Evolutionary conservation across 2,888 invertebrate genomes (phyloP).

Genomic region (Sisyra terminalis): DNA sequence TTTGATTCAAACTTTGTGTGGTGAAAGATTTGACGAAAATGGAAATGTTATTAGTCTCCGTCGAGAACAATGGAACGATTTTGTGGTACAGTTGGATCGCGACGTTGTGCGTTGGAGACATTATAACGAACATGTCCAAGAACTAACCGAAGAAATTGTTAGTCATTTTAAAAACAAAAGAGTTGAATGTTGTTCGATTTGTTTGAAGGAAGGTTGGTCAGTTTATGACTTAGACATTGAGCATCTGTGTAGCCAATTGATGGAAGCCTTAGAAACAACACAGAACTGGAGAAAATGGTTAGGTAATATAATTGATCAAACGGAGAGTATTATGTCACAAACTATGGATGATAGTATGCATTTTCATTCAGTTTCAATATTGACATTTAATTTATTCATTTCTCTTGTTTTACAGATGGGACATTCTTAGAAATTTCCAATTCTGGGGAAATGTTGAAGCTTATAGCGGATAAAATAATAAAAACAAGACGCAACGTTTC

Average conservation of each 20-base stretch:
- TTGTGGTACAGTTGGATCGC: constrained; percentile 19
- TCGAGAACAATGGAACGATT: constrained; percentile 16
- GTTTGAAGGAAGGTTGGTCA: constrained; percentile 22
- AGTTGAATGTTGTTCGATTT: constrained; percentile 23
- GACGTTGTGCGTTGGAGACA: constrained; percentile 21
- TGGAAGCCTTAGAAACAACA: constrained; percentile 22
- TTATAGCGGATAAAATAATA: too few species aligned
- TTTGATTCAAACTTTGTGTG: constrained; percentile 18
- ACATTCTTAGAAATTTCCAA: too few species aligned
- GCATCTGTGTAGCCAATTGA: constrained; percentile 20
- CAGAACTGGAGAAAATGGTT: constrained; percentile 22
- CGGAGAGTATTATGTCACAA: constrained; percentile 9
- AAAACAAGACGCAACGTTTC: too few species aligned
- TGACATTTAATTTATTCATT: too few species aligned
- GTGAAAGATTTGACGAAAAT: not conserved
- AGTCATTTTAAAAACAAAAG: constrained; percentile 18
- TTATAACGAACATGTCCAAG: constrained; percentile 22
- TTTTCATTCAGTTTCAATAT: too few species aligned
- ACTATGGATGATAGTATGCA: too few species aligned
- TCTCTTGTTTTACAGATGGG: too few species aligned
- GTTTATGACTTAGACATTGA: constrained; percentile 21
- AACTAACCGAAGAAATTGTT: constrained; percentile 20
- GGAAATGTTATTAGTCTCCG: too few species aligned
- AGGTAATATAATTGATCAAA: constrained; percentile 19
- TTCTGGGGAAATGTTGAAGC: too few species aligned